A percentile compares a stretch with the other conserved stretches of the same genome.
phyloP scores from a whole-genome alignment of 2,113 vertebrate species.

The Atherinomorus stipes region DNA sequence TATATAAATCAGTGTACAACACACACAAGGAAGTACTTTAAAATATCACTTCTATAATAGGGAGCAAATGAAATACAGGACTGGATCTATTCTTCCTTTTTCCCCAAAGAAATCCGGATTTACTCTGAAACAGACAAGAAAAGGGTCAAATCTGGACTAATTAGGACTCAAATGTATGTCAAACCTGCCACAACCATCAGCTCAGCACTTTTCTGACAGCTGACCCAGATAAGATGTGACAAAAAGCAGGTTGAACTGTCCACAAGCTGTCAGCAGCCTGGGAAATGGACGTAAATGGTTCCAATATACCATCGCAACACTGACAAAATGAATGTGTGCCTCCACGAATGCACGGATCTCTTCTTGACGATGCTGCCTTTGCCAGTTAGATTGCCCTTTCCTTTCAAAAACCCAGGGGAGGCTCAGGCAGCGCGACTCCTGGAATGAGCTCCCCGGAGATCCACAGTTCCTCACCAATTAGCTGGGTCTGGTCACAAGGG shows the following conservation, averaged over 20 bases:
- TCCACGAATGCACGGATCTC: constrained; percentile 15
- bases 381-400: not conserved
- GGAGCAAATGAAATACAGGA: no score
- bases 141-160: not conserved
- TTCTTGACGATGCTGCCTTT: constrained; percentile 5
- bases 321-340: not conserved
- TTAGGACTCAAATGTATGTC: constrained; percentile 32
- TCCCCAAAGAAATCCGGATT: not conserved
- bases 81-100: not conserved
- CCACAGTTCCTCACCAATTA: constrained; percentile 45
- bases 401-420: constrained; percentile 1
- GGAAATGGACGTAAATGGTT: not conserved
- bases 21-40: no score
- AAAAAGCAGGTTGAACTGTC: constrained; percentile 21
- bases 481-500: constrained; percentile 6
- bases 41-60: no score
- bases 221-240: not conserved
- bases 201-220: constrained; percentile 40
- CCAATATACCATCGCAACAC: not conserved
- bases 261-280: constrained; percentile 19
- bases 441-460: constrained; percentile 57
- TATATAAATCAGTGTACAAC: no score
- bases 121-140: not conserved
- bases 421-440: constrained; percentile 34
- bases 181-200: constrained; percentile 16